Evolutionary conservation across 2,797 vertebrate species (phyloP).

Genomic region (Acestrorhynchus altus): DNA sequence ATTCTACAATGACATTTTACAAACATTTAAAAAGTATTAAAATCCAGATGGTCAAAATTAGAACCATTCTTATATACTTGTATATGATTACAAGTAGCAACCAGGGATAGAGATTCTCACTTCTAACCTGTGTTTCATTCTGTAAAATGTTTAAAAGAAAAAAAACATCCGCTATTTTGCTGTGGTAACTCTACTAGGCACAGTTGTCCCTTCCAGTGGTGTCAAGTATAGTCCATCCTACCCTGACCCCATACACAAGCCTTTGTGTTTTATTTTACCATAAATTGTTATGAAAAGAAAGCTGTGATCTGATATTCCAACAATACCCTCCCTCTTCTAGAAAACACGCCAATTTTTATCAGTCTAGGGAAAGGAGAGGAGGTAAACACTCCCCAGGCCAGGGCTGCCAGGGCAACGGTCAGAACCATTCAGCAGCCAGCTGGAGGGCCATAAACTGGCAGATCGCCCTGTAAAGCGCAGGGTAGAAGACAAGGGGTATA

Average conservation of each 20-base stretch:
- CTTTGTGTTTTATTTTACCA: conserved; percentile 62
- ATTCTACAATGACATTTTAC: neutral
- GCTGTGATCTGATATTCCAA: conserved; percentile 69
- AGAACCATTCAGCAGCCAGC: conserved; percentile 25
- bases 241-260: conserved; percentile 49
- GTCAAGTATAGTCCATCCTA: neutral
- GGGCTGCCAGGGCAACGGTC: conserved; percentile 25
- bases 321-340: conserved; percentile 41
- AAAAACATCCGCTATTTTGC: neutral
- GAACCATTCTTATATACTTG: too few species aligned
- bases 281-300: conserved; percentile 65
- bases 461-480: conserved; percentile 30
- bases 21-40: neutral
- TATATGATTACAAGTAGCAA: neutral
- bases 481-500: conserved; percentile 35
- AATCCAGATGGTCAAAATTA: neutral
- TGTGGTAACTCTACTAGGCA: neutral
- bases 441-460: conserved; percentile 36
- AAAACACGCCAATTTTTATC: conserved; percentile 41
- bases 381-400: conserved; percentile 16
- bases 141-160: neutral
- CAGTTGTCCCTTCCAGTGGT: neutral
- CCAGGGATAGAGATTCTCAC: neutral
- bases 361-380: conserved; percentile 33
- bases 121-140: neutral